phyloP scores from a whole-genome alignment of 1,140 invertebrate species.

The Cecropterus lyciades region DNA sequence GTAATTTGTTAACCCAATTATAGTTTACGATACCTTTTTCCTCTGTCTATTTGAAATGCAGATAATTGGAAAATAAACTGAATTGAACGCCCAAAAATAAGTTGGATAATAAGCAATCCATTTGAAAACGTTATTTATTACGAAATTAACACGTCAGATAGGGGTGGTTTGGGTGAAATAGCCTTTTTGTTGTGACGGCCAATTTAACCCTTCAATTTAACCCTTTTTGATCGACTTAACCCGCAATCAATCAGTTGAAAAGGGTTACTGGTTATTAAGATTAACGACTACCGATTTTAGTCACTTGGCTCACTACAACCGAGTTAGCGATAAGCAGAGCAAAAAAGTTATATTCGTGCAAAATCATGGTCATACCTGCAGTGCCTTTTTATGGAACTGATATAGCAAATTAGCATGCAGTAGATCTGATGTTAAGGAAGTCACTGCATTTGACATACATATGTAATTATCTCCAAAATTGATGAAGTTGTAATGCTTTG shows the following conservation, averaged over 20 bases:
- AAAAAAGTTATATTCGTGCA: too few relatives aligned
- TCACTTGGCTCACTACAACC: background rate
- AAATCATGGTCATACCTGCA: too few relatives aligned
- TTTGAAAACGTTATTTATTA: slow-evolving; percentile 57
- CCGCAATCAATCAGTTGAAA: slow-evolving; percentile 68
- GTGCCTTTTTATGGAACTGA: too few relatives aligned
- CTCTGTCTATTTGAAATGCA: background rate
- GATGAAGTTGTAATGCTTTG: too few relatives aligned
- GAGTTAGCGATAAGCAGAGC: background rate
- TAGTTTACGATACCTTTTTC: background rate
- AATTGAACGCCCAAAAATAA: background rate
- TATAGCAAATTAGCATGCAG: too few relatives aligned
- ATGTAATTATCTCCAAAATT: too few relatives aligned
- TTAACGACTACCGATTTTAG: slow-evolving; percentile 47
- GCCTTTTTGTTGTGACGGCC: slow-evolving; percentile 58
- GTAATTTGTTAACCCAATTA: background rate
- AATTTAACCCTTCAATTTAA: slow-evolving; percentile 49
- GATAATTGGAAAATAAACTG: slow-evolving; percentile 4
- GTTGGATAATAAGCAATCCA: slow-evolving; percentile 7
- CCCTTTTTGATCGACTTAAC: slow-evolving; percentile 62
- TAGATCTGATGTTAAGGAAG: too few relatives aligned
- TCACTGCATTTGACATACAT: too few relatives aligned
- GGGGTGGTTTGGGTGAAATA: slow-evolving; percentile 57
- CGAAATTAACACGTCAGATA: slow-evolving; percentile 73
- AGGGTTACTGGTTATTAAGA: slow-evolving; percentile 41